Evolutionary conservation across 2,113 vertebrate species (phyloP), one percentile per base, ranked within the genome.

Genomic region (Chitala chitala): DNA sequence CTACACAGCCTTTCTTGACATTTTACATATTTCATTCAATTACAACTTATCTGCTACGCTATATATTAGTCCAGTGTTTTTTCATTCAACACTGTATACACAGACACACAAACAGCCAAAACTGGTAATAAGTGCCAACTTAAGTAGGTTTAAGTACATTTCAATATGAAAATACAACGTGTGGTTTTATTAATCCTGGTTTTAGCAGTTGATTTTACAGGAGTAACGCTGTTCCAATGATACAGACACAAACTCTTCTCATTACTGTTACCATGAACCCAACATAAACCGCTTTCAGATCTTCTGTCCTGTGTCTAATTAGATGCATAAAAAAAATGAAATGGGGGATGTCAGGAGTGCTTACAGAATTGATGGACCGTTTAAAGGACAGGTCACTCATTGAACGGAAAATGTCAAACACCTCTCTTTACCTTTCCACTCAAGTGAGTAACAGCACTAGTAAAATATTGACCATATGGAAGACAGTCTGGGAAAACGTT

Each of bases 401-500:
- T 6, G 31, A 42, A 7, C 36, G 8, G 22, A 64, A 64, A 64
- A 64, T 2, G 61, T 64, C 61, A 38, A 20, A 15, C 17, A 64
- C 61, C 53, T 55, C 53, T 64, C 33, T 64, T 64, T 64, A 40
- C 36, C 1, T n/a, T 64, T 64, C 61, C 53, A 40, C 17, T 38
- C 17, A 64, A 64, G 17, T 64, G 33, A 64, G 20, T 64, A 64
- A 64, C 40, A 12, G 59, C n/a, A 22, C 17, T 33, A 64, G 61
- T 64, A 64, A 64, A 40, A 40, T 38, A 65, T 36, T 65, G 61
- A 65, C 38, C 61, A 65, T 65, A 65, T 24, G 61, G 26, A 65
- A 8, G n/a, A 65, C 61, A 65, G 20, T 12, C 61, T 65, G 33
- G 36, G n/a, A 65, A 40, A 42, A 38, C 15, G 40, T 20, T 38